A percentile compares a stretch with the other conserved stretches of the same genome.
Evolutionary conservation across 2,888 invertebrate species (phyloP).

Genomic region (Drosophila quinaria): DNA sequence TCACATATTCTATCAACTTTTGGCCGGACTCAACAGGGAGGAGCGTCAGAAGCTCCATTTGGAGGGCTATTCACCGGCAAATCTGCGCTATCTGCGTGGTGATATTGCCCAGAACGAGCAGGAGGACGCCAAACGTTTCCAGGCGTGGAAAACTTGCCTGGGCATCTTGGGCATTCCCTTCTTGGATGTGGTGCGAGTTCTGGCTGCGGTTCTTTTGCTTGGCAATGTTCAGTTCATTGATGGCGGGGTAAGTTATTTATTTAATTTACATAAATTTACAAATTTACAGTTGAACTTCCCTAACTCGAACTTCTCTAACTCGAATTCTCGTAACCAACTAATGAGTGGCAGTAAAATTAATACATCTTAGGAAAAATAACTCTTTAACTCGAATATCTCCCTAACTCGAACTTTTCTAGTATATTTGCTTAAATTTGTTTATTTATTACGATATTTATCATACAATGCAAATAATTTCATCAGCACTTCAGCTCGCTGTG

Average conservation of each 20-base stretch:
- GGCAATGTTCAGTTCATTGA: constrained; percentile 97
- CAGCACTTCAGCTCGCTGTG: too few species aligned
- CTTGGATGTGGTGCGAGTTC: constrained; percentile 95
- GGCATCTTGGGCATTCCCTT: constrained; percentile 97
- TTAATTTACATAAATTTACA: background rate
- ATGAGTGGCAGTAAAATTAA: too few species aligned
- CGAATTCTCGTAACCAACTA: too few species aligned
- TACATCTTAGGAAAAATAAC: too few species aligned
- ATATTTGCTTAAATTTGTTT: background rate
- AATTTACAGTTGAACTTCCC: too few species aligned
- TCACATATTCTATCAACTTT: constrained; percentile 98
- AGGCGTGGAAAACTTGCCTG: constrained; percentile 96
- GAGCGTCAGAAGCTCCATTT: constrained; percentile 95
- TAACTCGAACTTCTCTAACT: too few species aligned
- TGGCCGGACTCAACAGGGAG: constrained; percentile 94
- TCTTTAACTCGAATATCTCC: too few species aligned
- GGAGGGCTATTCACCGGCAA: constrained; percentile 93
- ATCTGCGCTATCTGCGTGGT: constrained; percentile 92
- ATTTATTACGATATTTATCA: background rate
- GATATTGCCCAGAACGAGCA: constrained; percentile 90
- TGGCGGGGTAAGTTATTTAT: constrained; percentile 86
- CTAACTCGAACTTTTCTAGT: too few species aligned
- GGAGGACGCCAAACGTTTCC: constrained; percentile 92
- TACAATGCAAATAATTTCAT: background rate
- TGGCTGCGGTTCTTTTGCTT: constrained; percentile 95